A percentile compares a stretch with the other conserved stretches of the same genome.
These are phyloP conservation scores for Saxidomus purpurata DNA, from an alignment of 1,140 invertebrate genomes.

Conservation along the genomic window DNA sequence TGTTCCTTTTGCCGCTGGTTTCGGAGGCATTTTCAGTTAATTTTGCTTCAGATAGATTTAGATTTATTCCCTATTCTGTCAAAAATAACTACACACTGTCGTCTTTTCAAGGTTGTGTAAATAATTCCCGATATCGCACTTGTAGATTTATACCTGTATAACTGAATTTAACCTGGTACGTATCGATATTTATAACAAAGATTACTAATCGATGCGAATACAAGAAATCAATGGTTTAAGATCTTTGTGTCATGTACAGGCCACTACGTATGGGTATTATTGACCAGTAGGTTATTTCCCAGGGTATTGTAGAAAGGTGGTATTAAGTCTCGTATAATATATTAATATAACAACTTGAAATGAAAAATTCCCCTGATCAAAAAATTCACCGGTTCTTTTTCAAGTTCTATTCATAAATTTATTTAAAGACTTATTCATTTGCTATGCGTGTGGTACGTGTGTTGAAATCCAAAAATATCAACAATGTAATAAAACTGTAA, in stretches of 20 bases:
- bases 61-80: too few relatives aligned
- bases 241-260: background rate
- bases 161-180: background rate
- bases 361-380: background rate
- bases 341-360: too few relatives aligned
- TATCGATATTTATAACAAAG: slow-evolving; percentile 15
- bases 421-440: too few relatives aligned
- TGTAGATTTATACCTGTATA: background rate
- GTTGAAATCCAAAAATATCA: too few relatives aligned
- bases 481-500: too few relatives aligned
- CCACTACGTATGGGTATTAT: background rate
- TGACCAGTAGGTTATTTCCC: background rate
- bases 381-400: too few relatives aligned
- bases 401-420: too few relatives aligned
- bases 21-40: slow-evolving; percentile 31
- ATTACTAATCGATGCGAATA: background rate
- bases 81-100: background rate
- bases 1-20: slow-evolving; percentile 1
- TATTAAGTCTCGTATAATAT: too few relatives aligned
- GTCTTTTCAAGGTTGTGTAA: background rate
- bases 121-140: background rate
- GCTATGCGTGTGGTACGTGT: too few relatives aligned
- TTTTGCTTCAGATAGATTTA: background rate
- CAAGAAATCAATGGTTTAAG: background rate
- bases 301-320: background rate